Evolutionary conservation across 1,140 invertebrate genomes (phyloP), one percentile per base, ranked within the genome.

Genomic region (Zaprionus ghesquierei): DNA sequence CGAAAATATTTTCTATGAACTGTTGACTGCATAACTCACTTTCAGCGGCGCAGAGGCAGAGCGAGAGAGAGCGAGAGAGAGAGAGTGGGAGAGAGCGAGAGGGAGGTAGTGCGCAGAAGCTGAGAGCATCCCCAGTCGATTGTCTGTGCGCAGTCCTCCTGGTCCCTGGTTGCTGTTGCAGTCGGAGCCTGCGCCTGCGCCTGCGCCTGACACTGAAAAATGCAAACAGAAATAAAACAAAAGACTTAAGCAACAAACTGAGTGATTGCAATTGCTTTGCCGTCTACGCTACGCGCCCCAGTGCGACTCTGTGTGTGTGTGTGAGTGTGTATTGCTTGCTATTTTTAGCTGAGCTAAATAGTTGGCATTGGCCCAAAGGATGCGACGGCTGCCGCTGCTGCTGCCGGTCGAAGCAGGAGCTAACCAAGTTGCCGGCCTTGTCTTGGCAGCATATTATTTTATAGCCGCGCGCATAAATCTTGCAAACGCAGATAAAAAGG

Each of bases 151-250:
- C n/a, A n/a, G n/a, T n/a, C n/a, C 12, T 50, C 58, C 55, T 54
- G 50, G 41, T 68, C 58, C 59, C 62, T n/a, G 59, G 69, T 64
- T 66, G 62, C 18, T 9, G 41, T 44, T 44, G 51, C 56, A 41
- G 25, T 56, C 35, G 55, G 10, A 46, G 18, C 22, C 58, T 18
- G 10, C n/a, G 44, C 49, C 44, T 51, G 59, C 29, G 51, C 60
- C 64, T 50, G 25, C 22, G 77, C 25, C 72, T 89, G 84, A 89
- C 84, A 87, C 80, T 89, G 85, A 89, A 84, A 85, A 89, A 89
- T 89, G 84, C 84, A 89, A 89, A 89, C 84, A 89, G 80, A 89
- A 89, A 89, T 89, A 89, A 89, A 89, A 89, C 85, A 89, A 89
- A 89, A 89, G 84, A 89, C 84, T 89, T 80, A 77, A 89, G 85